Base-by-base conservation (phyloP, 35 echinoderm and acorn worm genomes). In the Heliocidaris tuberculata region DNA sequence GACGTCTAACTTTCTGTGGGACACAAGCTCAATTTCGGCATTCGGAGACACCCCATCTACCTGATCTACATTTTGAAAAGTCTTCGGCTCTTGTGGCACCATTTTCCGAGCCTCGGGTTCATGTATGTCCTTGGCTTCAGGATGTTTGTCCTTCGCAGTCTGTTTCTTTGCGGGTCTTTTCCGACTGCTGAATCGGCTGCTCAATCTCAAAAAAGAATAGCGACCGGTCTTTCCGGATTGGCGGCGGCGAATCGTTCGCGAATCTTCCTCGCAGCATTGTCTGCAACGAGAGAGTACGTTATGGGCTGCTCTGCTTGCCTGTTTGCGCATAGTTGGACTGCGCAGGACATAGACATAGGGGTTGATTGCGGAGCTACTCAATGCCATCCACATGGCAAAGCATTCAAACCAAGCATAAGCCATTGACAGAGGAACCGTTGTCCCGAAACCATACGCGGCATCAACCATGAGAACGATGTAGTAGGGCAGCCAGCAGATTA, bases 271-370 rank as follows among this genome's bases (percentile, higher is more conserved):
- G 91, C 91, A 93, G 27, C 91, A 93, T 59, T 93, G 91, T 49
- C 91, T 32, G 50, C 91, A 93, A 6, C 91, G 91, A 5, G 91
- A 13, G 4, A 49, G 29, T 35, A 59, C 50, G 17, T 30, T 50
- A 31, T 48, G 91, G 2, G 91, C 91, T 15, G 50, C 91, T 9
- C 21, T 52, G 50, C 91, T 93, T 9, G 96, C 97, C 21, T 98
- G 97, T 60, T 95, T 92, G 0, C 97, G 86, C 97, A 98, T 98
- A 49, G 92, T 94, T 31, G 96, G 94, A 86, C 96, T 98, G 29
- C 97, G 94, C 32, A 98, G 95, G 42, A 98, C 97, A 56, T 98
- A 98, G 6, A 98, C 97, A 31, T 98, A 98, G n/a, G 97, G 97
- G 42, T 98, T 98, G 85, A 96, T 94, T 2, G 97, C 92, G 60